A percentile compares a stretch with the other conserved stretches of the same genome.
Conservation (phyloP, 2,888 invertebrate genomes). For the Taenaris catops region DNA sequence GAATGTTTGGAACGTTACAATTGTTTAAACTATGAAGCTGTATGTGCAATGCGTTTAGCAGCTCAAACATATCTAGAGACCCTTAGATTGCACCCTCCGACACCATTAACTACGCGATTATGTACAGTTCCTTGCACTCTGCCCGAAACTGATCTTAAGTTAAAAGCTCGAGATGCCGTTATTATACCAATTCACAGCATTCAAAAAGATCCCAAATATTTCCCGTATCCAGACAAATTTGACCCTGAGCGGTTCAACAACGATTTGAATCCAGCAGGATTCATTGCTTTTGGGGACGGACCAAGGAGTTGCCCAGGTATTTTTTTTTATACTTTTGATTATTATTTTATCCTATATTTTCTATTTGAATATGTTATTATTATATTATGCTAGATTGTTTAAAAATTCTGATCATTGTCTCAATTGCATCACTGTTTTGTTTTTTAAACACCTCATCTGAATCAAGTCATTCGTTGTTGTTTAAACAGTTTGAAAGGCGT, state of each 20-base stretch:
- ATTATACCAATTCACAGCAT: slow-evolving; percentile 63
- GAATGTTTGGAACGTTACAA: slow-evolving; percentile 45
- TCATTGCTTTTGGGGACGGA: slow-evolving; percentile 66
- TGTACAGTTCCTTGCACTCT: slow-evolving; percentile 59
- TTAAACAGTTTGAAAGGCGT: slow-evolving; percentile 9
- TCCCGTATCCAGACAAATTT: slow-evolving; percentile 61
- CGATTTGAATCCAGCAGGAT: slow-evolving; percentile 50
- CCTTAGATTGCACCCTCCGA: slow-evolving; percentile 61
- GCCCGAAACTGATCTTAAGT: slow-evolving; percentile 41
- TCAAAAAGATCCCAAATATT: slow-evolving; percentile 56
- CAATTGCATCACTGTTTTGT: background rate
- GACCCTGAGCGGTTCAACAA: slow-evolving; percentile 59
- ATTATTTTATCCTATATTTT: background rate
- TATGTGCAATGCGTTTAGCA: slow-evolving; percentile 53
- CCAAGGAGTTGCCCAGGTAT: slow-evolving; percentile 70
- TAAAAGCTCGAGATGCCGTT: slow-evolving; percentile 54
- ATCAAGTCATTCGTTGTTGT: slow-evolving; percentile 6
- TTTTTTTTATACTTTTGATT: background rate
- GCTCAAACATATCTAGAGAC: slow-evolving; percentile 54
- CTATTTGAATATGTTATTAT: background rate
- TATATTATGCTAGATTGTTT: background rate
- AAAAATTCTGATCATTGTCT: slow-evolving; percentile 3
- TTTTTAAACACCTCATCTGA: background rate
- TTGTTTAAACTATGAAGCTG: slow-evolving; percentile 60
- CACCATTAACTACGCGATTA: slow-evolving; percentile 61